Base-by-base conservation (phyloP, 2,888 invertebrate genomes). In the Thymelicus acteon region DNA sequence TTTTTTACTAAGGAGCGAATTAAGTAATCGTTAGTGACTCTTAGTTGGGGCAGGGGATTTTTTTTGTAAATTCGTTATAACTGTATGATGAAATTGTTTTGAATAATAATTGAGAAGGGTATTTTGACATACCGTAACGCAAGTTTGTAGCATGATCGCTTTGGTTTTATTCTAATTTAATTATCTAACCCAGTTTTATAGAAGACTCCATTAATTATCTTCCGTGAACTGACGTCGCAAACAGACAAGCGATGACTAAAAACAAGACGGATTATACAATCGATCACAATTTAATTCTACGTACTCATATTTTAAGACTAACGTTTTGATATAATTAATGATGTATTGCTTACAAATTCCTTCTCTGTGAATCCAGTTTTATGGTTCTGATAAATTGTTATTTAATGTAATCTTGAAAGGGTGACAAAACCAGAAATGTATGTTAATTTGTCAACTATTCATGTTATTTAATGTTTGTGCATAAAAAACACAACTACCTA, bases 1-100 rank as follows among this genome's bases (percentile, higher is more conserved):
- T n/a, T n/a, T n/a, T n/a, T n/a, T n/a, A n/a, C n/a, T n/a, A n/a
- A n/a, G n/a, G n/a, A n/a, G n/a, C n/a, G n/a, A n/a, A n/a, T n/a
- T n/a, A n/a, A n/a, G n/a, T n/a, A n/a, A n/a, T n/a, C n/a, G n/a
- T n/a, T n/a, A n/a, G n/a, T n/a, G n/a, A n/a, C n/a, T n/a, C n/a
- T n/a, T n/a, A n/a, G n/a, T n/a, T n/a, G n/a, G n/a, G n/a, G n/a
- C n/a, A n/a, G n/a, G 64, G 70, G 49, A 60, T 64, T 64, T 70
- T 60, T 70, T 70, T 70, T 64, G 58, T 70, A 64, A 64, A 64
- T 70, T 64, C 64, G 70, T 70, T 70, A 64, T 52, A 69, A 69
- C 60, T 70, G 63, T 63, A 40, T 57, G 63, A 60, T 31, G 60
- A 60, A 70, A 70, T 70, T 58, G 58, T 7, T 63, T 69, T 57